Evolutionary conservation across 2,888 invertebrate species (phyloP), one percentile per base, ranked within the genome.

Genomic region (Bellardia pandia): DNA sequence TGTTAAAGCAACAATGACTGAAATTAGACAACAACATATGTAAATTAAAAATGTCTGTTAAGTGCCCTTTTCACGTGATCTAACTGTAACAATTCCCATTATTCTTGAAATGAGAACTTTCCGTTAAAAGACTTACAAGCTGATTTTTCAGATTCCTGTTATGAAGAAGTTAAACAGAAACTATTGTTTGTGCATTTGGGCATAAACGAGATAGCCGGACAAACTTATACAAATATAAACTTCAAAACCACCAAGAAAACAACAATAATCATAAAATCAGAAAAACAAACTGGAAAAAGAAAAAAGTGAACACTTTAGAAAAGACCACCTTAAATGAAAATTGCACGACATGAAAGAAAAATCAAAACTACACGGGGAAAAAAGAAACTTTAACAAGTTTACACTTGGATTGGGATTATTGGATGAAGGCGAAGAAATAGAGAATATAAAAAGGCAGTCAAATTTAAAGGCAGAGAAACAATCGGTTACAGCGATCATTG

Each of bases 201-300:
- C 62, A 72, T 16, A 11, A 51, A 69, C 51, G 58, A 51, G 62
- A 40, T 14, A 37, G 37, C 40, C 33, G 37, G 60, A n/a, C 45
- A 37, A 37, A 53, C 3, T n/a, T n/a, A 14, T 13, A 16, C 48
- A 71, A 48, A 48, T 6, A 64, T 23, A 80, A 64, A 80, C 60
- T 71, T 14, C 16, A 37, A 69, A 69, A 78, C 64, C 66, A 51
- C 60, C 14, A 45, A 64, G 53, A 72, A 56, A 75, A 56, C 78
- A 58, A 51, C 76, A 76, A 85, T 68, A 79, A 75, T 64, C 69
- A 80, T 76, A 75, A 85, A 79, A 79, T 80, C 62, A 14, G 14
- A 23, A 76, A 76, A 66, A 66, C n/a, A 42, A 68, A 30, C 11
- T 30, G 16, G 11, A n/a, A 37, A 16, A 56, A 56, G 23, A 64